Conservation (phyloP, 2,888 invertebrate species). For the Teinopalpus imperialis region DNA sequence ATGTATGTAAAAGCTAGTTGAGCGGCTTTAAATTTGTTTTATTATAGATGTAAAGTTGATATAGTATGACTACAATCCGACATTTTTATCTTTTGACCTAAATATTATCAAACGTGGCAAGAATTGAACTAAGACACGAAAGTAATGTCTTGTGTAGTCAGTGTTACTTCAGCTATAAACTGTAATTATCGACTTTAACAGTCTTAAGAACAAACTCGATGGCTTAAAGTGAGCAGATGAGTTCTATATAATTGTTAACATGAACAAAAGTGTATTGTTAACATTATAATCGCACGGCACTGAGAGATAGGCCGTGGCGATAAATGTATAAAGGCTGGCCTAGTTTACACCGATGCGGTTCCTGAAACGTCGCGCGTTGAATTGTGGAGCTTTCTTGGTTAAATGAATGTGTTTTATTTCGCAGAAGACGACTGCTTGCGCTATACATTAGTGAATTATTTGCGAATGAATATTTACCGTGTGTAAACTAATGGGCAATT, state of each 20-base stretch:
- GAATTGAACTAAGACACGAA: too few relatives aligned
- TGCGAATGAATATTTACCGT: neutral
- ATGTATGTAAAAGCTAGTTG: too few relatives aligned
- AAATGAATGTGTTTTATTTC: conserved; percentile 36
- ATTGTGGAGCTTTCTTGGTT: conserved; percentile 41
- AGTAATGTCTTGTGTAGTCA: too few relatives aligned
- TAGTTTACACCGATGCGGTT: conserved; percentile 44
- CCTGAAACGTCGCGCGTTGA: conserved; percentile 30
- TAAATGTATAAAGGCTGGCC: conserved; percentile 46
- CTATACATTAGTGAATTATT: conserved; percentile 12
- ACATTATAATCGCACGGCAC: conserved; percentile 51
- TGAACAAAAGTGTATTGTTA: conserved; percentile 44
- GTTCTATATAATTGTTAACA: conserved; percentile 15
- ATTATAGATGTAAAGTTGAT: too few relatives aligned
- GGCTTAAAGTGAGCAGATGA: conserved; percentile 21
- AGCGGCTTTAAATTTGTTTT: too few relatives aligned
- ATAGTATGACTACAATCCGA: too few relatives aligned
- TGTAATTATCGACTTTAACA: conserved; percentile 5
- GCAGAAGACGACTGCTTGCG: conserved; percentile 10
- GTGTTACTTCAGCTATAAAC: too few relatives aligned
- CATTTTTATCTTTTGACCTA: too few relatives aligned
- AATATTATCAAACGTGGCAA: too few relatives aligned
- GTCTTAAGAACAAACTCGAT: conserved; percentile 1
- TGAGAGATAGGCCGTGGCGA: conserved; percentile 41
- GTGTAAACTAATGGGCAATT: conserved; percentile 17